Base-by-base conservation (phyloP, 2,113 vertebrate species). In the Nettapus auritus region DNA sequence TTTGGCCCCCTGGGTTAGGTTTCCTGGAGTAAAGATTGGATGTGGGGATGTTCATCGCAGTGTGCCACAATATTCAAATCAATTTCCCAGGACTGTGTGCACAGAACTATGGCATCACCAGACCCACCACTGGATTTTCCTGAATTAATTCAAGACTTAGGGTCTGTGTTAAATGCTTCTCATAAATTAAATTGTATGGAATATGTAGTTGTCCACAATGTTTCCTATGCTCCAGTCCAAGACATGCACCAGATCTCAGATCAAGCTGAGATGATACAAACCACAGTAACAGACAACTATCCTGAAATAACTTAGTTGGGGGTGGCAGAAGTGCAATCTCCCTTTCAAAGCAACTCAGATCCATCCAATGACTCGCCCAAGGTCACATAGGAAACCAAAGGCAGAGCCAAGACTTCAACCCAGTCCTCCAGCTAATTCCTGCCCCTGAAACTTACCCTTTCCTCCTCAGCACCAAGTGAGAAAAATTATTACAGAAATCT, bases 401-500 rank as follows among this genome's bases (percentile, higher is more conserved):
- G 33, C 42, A 36, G 44, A 50, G 57, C 34, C 92, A 71, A 86
- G 73, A 48, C 48, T 93, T 94, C 79, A 71, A 23, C 40, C 38
- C 76, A 70, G 33, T 20, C 83, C 46, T 78, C 34, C 68, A 90
- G 56, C 10, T 91, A 66, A 66, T 63, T 23, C 36, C 52, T 78
- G 28, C 71, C 60, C 62, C 28, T 34, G 26, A 44, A 81, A 25
- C 29, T 63, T 85, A 48, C 38, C 13, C 64, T 81, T 70, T 84
- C 80, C 42, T 94, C 26, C 33, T 88, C 84, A 63, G 55, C 34
- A 50, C 14, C 50, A 36, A 80, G 63, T 18, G 36, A 77, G 78
- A 82, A 71, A 91, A 91, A 91, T 88, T 78, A 90, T 83, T 94
- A 60, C 75, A 88, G 85, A 96, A 96, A 96, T 93, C 92, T 88